Evolutionary conservation across 2,113 vertebrate species (phyloP).

Genomic region (Oreotrochilus melanogaster): DNA sequence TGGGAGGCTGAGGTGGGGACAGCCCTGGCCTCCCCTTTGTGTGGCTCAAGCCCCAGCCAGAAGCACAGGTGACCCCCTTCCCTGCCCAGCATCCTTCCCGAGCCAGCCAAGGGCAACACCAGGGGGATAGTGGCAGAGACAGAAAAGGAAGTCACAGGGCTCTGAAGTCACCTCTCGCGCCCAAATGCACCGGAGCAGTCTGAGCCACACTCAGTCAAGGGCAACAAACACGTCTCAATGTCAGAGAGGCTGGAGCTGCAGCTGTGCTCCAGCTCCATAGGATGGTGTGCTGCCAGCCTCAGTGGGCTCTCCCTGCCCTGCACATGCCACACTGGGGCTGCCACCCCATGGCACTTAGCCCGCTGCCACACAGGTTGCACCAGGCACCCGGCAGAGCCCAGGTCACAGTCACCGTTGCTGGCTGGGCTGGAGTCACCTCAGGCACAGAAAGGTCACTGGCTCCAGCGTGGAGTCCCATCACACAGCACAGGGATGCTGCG

Average conservation of each 20-base stretch:
- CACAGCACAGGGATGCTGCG: conserved; percentile 20
- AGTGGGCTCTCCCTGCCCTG: rapidly evolving
- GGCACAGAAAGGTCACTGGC: neutral
- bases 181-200: neutral
- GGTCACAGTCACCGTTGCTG: too few relatives aligned
- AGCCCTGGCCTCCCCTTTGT: neutral
- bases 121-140: neutral
- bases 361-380: too few relatives aligned
- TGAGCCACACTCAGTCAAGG: neutral
- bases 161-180: conserved; percentile 52
- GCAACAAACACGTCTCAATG: conserved; percentile 56
- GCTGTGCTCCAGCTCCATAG: neutral
- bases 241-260: neutral
- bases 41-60: neutral
- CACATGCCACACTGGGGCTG: rapidly evolving
- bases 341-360: neutral
- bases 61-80: rapidly evolving
- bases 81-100: neutral
- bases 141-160: conserved; percentile 56
- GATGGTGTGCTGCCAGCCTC: rapidly evolving
- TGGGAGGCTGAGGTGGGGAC: rapidly evolving
- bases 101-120: neutral
- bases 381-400: too few relatives aligned
- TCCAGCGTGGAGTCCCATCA: neutral
- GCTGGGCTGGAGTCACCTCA: neutral